A percentile compares a stretch with the other conserved stretches of the same genome.
Conservation (phyloP, 2,797 vertebrate species). For the Emys orbicularis region DNA sequence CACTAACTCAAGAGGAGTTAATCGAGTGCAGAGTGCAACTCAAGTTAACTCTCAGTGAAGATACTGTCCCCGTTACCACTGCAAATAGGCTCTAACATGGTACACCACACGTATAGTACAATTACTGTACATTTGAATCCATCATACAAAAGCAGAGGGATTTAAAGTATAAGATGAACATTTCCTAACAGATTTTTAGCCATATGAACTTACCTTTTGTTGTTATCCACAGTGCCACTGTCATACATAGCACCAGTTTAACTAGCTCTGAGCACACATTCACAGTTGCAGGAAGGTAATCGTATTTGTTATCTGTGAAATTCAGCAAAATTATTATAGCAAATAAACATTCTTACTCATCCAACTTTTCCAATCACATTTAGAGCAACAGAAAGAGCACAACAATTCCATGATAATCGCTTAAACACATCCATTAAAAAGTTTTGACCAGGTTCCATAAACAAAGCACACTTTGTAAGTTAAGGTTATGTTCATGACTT, state of each 20-base stretch:
- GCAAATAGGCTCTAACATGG: neutral
- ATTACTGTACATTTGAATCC: neutral
- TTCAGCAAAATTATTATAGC: constrained; percentile 34
- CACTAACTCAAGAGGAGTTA: neutral
- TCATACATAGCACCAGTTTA: constrained; percentile 91
- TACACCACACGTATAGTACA: neutral
- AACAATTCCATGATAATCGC: neutral
- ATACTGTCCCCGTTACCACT: neutral
- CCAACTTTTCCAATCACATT: neutral
- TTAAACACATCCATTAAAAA: neutral
- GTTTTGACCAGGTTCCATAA: neutral
- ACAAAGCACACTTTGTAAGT: neutral
- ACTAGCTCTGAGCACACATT: constrained; percentile 95
- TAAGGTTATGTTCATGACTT: neutral
- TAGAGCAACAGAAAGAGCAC: neutral
- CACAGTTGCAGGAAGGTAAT: constrained; percentile 96
- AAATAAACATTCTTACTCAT: constrained; percentile 13
- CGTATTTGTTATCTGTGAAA: constrained; percentile 92
- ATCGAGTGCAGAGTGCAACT: neutral
- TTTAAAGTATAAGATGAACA: neutral
- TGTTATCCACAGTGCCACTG: constrained; percentile 90
- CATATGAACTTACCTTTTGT: constrained; percentile 85
- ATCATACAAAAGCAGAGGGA: neutral
- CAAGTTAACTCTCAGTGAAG: neutral
- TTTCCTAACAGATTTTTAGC: neutral